phyloP scores from a whole-genome alignment of 2,113 vertebrate species.

The Nesoenas mayeri region DNA sequence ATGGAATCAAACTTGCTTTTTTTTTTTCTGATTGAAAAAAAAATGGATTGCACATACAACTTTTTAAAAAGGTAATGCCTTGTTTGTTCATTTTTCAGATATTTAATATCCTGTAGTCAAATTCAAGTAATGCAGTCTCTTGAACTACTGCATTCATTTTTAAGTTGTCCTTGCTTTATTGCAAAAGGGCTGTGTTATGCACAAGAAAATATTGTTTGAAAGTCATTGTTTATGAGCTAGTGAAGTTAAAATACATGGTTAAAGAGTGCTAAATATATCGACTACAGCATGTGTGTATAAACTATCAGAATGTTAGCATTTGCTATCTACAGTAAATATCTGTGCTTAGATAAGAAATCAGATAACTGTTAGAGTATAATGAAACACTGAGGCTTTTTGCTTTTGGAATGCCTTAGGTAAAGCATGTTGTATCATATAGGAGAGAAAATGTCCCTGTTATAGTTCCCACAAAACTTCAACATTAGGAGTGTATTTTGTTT shows the following conservation, averaged over 20 bases:
- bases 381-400: not conserved
- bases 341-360: not conserved
- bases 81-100: not conserved
- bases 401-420: not conserved
- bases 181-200: not conserved
- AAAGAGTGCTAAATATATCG: not conserved
- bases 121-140: not conserved
- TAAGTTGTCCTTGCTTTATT: not conserved
- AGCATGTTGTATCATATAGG: not conserved
- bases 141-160: not conserved
- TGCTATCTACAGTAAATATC: not conserved
- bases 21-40: not conserved
- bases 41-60: not conserved
- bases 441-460: not conserved
- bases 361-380: not conserved
- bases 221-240: not conserved
- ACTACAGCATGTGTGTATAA: not conserved
- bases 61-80: not conserved
- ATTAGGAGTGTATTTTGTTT: not conserved
- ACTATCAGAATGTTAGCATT: not conserved
- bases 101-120: not conserved
- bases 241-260: not conserved
- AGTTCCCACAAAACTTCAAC: not conserved
- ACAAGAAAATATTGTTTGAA: not conserved
- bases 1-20: not conserved